A percentile compares a stretch with the other conserved stretches of the same genome.
Conservation (phyloP, 2,113 vertebrate species). For the Prionailurus bengalensis region DNA sequence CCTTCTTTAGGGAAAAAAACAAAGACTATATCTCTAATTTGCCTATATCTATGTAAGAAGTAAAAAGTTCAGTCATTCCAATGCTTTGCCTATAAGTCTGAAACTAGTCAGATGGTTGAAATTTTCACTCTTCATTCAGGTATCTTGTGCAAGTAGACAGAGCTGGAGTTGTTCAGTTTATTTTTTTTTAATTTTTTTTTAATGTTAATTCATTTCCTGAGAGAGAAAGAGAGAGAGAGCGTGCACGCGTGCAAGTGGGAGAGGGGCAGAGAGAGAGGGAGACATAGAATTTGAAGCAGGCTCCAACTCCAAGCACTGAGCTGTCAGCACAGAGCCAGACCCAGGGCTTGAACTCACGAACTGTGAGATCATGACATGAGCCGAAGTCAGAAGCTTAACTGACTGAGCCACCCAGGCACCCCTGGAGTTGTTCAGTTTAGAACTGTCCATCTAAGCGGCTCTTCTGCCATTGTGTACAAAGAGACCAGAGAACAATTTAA, state of each 20-base stretch:
- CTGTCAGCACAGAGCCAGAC: too few species aligned
- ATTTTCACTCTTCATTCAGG: neutral
- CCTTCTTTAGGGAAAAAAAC: conserved; percentile 27
- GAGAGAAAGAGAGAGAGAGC: too few species aligned
- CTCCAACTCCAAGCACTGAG: too few species aligned
- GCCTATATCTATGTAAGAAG: neutral
- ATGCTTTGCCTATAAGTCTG: neutral
- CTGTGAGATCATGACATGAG: too few species aligned
- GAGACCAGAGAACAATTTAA: neutral
- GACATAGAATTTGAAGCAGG: too few species aligned
- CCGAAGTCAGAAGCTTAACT: too few species aligned
- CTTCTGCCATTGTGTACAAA: neutral
- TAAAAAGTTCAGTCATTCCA: neutral
- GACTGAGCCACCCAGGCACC: too few species aligned
- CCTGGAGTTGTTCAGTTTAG: neutral
- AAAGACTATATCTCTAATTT: neutral
- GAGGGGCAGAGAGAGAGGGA: too few species aligned
- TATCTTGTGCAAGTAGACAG: neutral
- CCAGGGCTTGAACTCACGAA: too few species aligned
- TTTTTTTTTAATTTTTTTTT: too few species aligned
- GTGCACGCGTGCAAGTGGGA: too few species aligned
- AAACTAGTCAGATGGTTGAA: neutral
- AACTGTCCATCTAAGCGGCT: neutral
- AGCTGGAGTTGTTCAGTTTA: neutral
- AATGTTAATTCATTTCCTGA: too few species aligned